phyloP scores from a whole-genome alignment of 1,140 invertebrate species.

The Aphaenogaster rudis region DNA sequence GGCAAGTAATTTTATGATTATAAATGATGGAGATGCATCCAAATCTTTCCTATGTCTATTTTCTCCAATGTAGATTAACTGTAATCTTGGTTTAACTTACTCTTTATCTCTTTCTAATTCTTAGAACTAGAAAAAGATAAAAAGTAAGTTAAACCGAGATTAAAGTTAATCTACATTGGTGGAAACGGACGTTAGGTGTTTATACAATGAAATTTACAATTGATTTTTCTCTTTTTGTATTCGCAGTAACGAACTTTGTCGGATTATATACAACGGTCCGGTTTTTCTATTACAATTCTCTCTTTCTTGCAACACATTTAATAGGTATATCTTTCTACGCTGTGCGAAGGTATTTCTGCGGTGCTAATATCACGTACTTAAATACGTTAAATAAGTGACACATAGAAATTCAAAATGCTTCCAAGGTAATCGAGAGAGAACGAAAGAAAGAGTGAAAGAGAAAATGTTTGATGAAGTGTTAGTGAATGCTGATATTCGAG shows the following conservation, averaged over 20 bases:
- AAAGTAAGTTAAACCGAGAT: too few relatives aligned
- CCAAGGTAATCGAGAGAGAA: conserved; percentile 77
- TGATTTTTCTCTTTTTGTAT: background rate
- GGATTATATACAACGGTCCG: background rate
- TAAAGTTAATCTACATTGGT: too few relatives aligned
- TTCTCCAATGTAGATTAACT: too few relatives aligned
- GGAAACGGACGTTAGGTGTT: too few relatives aligned
- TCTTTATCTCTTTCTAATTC: too few relatives aligned
- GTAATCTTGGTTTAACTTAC: too few relatives aligned
- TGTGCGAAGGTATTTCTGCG: conserved; percentile 82
- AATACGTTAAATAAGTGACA: conserved; percentile 79
- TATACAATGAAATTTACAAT: background rate
- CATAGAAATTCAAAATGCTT: conserved; percentile 82
- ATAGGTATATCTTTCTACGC: conserved; percentile 75
- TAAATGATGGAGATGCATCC: conserved; percentile 12
- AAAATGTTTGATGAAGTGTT: conserved; percentile 70
- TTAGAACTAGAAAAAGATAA: too few relatives aligned
- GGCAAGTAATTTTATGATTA: conserved; percentile 28
- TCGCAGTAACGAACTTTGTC: background rate
- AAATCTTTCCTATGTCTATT: conserved; percentile 49
- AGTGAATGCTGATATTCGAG: conserved; percentile 74
- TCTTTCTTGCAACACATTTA: conserved; percentile 54
- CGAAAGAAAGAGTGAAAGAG: background rate
- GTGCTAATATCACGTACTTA: conserved; percentile 86
- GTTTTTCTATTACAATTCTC: background rate